Base-by-base conservation (phyloP, 2,113 vertebrate species). In the Theristicus caerulescens region DNA sequence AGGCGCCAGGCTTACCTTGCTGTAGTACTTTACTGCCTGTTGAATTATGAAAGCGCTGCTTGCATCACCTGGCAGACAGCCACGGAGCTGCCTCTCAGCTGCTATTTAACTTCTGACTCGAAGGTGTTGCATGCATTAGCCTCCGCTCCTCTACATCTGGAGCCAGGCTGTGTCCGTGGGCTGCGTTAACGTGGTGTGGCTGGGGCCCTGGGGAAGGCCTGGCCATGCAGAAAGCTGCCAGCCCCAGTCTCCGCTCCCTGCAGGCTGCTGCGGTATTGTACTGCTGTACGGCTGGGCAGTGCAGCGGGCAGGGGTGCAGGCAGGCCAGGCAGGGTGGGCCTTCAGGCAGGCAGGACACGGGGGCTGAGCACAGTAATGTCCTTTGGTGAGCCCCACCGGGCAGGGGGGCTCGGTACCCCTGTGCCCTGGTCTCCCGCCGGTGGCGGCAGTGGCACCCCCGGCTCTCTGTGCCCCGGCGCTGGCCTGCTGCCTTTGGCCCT, bases 11-110 rank as follows among this genome's bases (percentile, higher is more conserved):
- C 51, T 88, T 61, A 80, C 86, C 82, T 90, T 58, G 25, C 80
- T 73, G 46, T 47, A 36, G 54, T 24, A 36, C 72, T 86, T 93
- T 36, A 80, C 8, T 92, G 74, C 74, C 71, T 71, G 66, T 31
- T 92, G 85, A 88, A 90, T 92, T 88, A 82, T 40, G 76, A 85
- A 92, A 73, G 85, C 1, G 0, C 66, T 55, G 70, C 74, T 93
- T 76, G 36, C 52, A 61, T 90, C 82, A 80, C 54, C 76, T 96
- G 94, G 90, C 94, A 93, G 76, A 25, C 46, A 38, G 91, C 94
- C 94, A 90, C 2, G 1, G 72, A 85, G 76, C 82, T 88, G 71
- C 94, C 83, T 88, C 86, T 83, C 34, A 49, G 34, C 79, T 88
- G 88, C 86, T 94, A 72, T 84, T 88, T 73, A 69, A 49, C 88